Percentiles rank a stretch among this genome's conserved stretches.
Evolutionary conservation across 2,888 invertebrate genomes (phyloP).

Genomic region (Formica aserva): DNA sequence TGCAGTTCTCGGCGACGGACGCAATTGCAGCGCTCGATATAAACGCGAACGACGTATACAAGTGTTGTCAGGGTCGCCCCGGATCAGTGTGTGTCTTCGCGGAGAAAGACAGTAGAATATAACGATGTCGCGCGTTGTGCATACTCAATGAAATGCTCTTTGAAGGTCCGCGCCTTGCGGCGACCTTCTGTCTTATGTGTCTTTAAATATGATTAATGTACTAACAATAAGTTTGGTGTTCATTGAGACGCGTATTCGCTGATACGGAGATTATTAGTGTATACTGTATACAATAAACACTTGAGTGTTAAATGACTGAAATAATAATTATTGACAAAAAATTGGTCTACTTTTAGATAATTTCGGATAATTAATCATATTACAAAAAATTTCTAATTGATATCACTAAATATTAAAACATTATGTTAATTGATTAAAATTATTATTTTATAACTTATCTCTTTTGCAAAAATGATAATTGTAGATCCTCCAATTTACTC

Average conservation of each 20-base stretch:
- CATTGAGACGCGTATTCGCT: neutral
- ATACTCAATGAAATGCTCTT: conserved; percentile 12
- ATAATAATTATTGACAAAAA: neutral
- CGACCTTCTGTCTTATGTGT: neutral
- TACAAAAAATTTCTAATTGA: neutral
- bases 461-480: neutral
- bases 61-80: conserved; percentile 47
- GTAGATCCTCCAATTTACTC: neutral
- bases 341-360: neutral
- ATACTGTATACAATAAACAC: neutral
- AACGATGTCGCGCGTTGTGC: conserved; percentile 4
- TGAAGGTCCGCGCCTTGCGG: neutral
- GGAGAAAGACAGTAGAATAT: conserved; percentile 14
- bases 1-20: conserved; percentile 27
- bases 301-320: neutral
- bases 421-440: neutral
- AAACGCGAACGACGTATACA: conserved; percentile 46
- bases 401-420: neutral
- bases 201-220: neutral
- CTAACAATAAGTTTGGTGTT: neutral
- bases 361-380: neutral
- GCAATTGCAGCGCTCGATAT: conserved; percentile 54
- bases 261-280: neutral
- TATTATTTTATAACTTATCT: neutral
- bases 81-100: conserved; percentile 16